Evolutionary conservation across 2,797 vertebrate species (phyloP).

Genomic region (Chrysocyon brachyurus): DNA sequence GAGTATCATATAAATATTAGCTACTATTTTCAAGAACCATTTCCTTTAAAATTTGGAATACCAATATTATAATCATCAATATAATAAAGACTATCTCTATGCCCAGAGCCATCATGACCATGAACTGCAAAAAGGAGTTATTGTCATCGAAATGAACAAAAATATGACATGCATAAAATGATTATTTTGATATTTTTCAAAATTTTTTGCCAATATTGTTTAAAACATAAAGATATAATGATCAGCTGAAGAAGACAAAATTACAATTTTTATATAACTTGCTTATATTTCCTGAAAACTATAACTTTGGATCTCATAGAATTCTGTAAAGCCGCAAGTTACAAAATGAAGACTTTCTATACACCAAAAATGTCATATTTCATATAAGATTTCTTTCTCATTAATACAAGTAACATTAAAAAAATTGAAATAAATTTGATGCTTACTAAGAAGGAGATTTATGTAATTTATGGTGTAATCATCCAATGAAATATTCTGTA

Average conservation of each 20-base stretch:
- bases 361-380: neutral
- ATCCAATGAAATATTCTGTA: neutral
- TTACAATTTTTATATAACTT: neutral
- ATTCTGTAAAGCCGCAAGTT: neutral
- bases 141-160: slow-evolving; percentile 2
- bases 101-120: neutral
- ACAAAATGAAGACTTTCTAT: neutral
- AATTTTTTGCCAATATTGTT: neutral
- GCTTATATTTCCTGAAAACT: neutral
- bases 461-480: neutral
- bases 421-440: neutral
- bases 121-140: slow-evolving; percentile 3
- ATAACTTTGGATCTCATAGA: neutral
- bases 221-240: slow-evolving; percentile 1
- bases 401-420: slow-evolving; percentile 17
- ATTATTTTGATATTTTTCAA: neutral
- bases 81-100: neutral
- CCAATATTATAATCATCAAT: neutral
- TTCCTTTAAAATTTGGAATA: slow-evolving; percentile 34
- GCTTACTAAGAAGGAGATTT: neutral
- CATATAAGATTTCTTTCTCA: neutral
- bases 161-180: neutral
- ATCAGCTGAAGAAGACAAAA: neutral
- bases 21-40: slow-evolving; percentile 49
- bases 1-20: slow-evolving; percentile 54